A percentile compares a stretch with the other conserved stretches of the same genome.
Evolutionary conservation across 1,140 invertebrate species (phyloP).

Genomic region (Cotesia typhae): DNA sequence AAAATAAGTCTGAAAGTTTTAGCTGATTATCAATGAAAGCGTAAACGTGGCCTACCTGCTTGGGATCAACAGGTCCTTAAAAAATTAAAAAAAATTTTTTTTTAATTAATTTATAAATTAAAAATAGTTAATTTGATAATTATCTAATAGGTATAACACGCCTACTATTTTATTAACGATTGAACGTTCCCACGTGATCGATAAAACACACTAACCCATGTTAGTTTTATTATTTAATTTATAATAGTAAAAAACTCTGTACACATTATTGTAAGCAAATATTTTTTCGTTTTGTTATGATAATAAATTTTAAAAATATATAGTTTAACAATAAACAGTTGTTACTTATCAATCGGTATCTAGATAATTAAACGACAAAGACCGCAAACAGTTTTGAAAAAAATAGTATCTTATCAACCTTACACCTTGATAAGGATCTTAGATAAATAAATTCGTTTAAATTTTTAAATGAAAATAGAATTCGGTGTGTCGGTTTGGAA

Average conservation of each 20-base stretch:
- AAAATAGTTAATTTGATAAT: neutral
- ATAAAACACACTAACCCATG: constrained; percentile 1
- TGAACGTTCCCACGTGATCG: constrained; percentile 3
- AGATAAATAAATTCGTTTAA: no score
- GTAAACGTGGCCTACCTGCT: neutral
- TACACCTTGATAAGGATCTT: no score
- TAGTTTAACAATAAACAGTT: no score
- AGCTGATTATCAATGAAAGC: constrained; percentile 3
- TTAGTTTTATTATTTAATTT: neutral
- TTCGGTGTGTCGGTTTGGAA: no score
- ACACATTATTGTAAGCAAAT: no score
- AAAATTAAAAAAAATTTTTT: neutral
- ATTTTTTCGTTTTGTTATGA: no score
- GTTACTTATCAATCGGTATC: no score
- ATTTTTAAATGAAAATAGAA: no score
- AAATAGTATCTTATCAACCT: no score
- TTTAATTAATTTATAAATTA: neutral
- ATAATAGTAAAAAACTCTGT: neutral
- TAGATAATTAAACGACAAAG: no score
- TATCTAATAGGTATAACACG: neutral
- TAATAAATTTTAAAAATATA: no score
- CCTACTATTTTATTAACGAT: neutral
- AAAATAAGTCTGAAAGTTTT: neutral
- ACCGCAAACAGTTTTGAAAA: no score
- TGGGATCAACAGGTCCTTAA: constrained; percentile 47